These are phyloP conservation scores for Euura lappo DNA, from an alignment of 1,140 invertebrate genomes.

Conservation along the genomic window DNA sequence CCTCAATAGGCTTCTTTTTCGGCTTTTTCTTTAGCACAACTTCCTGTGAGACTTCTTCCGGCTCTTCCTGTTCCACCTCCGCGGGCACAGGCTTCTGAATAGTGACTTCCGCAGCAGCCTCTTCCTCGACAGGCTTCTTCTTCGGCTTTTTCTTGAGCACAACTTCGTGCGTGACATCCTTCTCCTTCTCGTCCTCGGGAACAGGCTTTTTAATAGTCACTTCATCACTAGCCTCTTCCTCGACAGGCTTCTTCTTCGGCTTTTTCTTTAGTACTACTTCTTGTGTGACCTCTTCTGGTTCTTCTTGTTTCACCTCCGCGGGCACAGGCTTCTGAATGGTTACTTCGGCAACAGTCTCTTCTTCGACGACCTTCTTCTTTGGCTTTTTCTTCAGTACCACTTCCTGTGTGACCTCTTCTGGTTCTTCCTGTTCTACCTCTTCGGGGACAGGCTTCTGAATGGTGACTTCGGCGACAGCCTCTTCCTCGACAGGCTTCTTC, in stretches of 20 bases:
- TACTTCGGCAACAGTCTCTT: slow-evolving; percentile 30
- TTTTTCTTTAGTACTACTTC: slow-evolving; percentile 38
- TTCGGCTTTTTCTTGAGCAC: slow-evolving; percentile 39
- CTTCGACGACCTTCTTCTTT: slow-evolving; percentile 30
- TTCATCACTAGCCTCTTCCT: slow-evolving; percentile 35
- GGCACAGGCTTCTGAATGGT: slow-evolving; percentile 25
- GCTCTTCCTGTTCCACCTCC: slow-evolving; percentile 19
- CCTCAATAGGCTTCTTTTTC: slow-evolving; percentile 14
- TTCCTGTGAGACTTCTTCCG: slow-evolving; percentile 22
- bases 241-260: slow-evolving; percentile 51
- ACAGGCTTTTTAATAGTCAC: slow-evolving; percentile 39
- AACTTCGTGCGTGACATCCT: slow-evolving; percentile 30
- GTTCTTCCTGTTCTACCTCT: slow-evolving; percentile 19
- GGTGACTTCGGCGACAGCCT: slow-evolving; percentile 35
- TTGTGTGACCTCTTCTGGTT: slow-evolving; percentile 38
- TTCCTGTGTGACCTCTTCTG: slow-evolving; percentile 28
- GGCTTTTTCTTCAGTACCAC: slow-evolving; percentile 21
- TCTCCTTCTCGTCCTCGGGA: slow-evolving; percentile 27
- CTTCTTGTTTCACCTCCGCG: slow-evolving; percentile 25
- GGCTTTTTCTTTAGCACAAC: slow-evolving; percentile 18
- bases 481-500: slow-evolving; percentile 40
- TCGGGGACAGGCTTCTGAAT: slow-evolving; percentile 23
- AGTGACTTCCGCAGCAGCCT: slow-evolving; percentile 21
- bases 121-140: slow-evolving; percentile 12
- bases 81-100: slow-evolving; percentile 36